Evolutionary conservation across 2,113 vertebrate species (phyloP), one percentile per base, ranked within the genome.

Genomic region (Tympanuchus pallidicinctus): DNA sequence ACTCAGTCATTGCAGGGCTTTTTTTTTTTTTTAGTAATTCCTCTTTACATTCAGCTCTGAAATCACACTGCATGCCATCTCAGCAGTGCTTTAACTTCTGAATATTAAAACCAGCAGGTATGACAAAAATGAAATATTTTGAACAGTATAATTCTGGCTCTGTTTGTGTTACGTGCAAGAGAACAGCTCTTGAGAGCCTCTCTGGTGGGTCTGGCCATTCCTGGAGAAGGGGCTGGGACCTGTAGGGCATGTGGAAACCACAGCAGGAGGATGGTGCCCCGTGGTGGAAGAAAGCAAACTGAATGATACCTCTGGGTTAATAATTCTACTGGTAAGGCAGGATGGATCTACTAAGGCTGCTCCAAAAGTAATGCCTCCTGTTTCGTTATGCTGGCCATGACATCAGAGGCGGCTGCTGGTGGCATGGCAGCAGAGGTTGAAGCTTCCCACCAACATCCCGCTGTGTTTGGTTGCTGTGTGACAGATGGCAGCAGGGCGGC

Each of bases 81-180:
- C 96, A 92, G 94, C 88, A 90, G 80, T 76, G 88, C 81, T 95
- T 84, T 86, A 84, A 74, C 75, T 96, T 91, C 84, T 93, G 95
- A 97, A 96, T 97, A 94, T 95, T 96, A 91, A 97, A 97, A 91
- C 80, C 94, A 90, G 94, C 90, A 94, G 95, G 96, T 96, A 96
- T 63, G 48, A 84, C 69, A 59, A 79, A 87, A 94, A 76, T 32
- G 47, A 93, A 96, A 90, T 94, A 94, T 89, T 93, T 96, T 91
- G 86, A 92, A 63, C 48, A 65, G 74, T 43, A 45, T 70, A 88
- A 83, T 52, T 34, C 36, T 81, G 66, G 2, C 40, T 15, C 20
- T 76, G 4, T 70, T 0, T 77, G 1, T 1, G 7, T 52, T 77
- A 50, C 24, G 6, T 43, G 71, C 72, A 70, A 72, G 79, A 89